phyloP scores from a whole-genome alignment of 2,113 vertebrate genomes.

The Opisthocomus hoazin region DNA sequence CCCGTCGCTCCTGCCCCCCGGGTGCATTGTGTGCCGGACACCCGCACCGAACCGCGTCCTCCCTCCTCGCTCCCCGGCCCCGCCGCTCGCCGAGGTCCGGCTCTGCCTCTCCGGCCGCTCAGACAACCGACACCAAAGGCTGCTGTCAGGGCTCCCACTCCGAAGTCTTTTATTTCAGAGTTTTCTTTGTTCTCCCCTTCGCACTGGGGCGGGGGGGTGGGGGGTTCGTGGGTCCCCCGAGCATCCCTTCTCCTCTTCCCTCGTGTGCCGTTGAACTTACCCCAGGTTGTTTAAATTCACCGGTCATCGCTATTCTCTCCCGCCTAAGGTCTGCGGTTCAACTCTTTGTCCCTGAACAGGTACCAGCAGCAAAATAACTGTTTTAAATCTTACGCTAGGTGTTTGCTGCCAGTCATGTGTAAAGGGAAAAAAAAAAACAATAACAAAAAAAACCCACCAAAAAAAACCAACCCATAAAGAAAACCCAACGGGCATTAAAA shows the following conservation, averaged over 20 bases:
- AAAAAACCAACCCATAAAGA: background rate
- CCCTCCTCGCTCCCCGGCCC: background rate
- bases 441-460: background rate
- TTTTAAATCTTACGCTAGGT: background rate
- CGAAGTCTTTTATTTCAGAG: background rate
- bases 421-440: background rate
- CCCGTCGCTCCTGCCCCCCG: background rate
- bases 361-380: background rate
- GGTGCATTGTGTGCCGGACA: constrained; percentile 30
- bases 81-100: background rate
- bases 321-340: constrained; percentile 35
- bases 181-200: constrained; percentile 56
- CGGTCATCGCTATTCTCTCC: constrained; percentile 9
- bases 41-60: background rate
- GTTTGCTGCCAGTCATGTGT: background rate
- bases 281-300: constrained; percentile 20
- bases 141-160: background rate
- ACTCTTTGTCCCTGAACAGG: constrained; percentile 62
- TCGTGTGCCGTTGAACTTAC: background rate
- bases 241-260: background rate
- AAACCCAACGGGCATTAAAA: constrained; percentile 18
- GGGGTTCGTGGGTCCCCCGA: background rate
- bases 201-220: no score
- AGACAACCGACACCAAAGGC: background rate
- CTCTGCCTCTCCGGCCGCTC: background rate